Conservation (phyloP, 1,140 invertebrate genomes). For the Sminthurides bifidus region DNA sequence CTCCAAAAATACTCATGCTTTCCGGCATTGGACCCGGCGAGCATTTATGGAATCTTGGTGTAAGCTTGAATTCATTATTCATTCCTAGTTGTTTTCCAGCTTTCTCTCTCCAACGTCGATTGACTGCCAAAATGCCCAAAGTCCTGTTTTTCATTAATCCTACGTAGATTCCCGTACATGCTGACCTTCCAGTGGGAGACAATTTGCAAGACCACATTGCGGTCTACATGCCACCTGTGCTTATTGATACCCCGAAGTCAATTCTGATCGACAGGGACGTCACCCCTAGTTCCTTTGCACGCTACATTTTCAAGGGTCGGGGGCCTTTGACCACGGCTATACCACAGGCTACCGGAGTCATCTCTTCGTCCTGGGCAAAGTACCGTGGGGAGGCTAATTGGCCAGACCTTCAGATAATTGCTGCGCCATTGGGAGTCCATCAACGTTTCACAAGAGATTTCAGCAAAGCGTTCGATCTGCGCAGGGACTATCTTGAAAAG, state of each 20-base stretch:
- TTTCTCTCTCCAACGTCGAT: too few species aligned
- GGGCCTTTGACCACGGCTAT: slow-evolving; percentile 6
- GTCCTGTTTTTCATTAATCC: not conserved
- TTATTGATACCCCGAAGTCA: not conserved
- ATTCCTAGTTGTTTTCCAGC: too few species aligned
- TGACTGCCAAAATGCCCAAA: not conserved
- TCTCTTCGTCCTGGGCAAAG: slow-evolving; percentile 10
- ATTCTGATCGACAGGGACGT: slow-evolving; percentile 6
- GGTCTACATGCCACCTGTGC: slow-evolving; percentile 6
- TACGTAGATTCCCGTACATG: slow-evolving; percentile 31
- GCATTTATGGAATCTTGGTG: too few species aligned
- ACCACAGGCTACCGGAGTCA: slow-evolving; percentile 4
- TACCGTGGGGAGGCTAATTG: slow-evolving; percentile 11
- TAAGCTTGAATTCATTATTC: too few species aligned
- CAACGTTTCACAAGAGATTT: too few species aligned
- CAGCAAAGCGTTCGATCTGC: too few species aligned
- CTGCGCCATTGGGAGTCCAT: too few species aligned
- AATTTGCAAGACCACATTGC: slow-evolving; percentile 13
- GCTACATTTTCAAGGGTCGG: slow-evolving; percentile 4
- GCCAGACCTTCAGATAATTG: slow-evolving; percentile 17
- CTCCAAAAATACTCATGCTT: too few species aligned
- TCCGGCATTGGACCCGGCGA: too few species aligned
- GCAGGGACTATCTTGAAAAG: too few species aligned
- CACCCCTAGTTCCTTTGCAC: slow-evolving; percentile 25
- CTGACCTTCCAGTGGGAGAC: slow-evolving; percentile 13